A percentile compares a stretch with the other conserved stretches of the same genome.
These are phyloP conservation scores for Meteorus colon DNA, from an alignment of 2,888 invertebrate genomes.

Conservation along the genomic window DNA sequence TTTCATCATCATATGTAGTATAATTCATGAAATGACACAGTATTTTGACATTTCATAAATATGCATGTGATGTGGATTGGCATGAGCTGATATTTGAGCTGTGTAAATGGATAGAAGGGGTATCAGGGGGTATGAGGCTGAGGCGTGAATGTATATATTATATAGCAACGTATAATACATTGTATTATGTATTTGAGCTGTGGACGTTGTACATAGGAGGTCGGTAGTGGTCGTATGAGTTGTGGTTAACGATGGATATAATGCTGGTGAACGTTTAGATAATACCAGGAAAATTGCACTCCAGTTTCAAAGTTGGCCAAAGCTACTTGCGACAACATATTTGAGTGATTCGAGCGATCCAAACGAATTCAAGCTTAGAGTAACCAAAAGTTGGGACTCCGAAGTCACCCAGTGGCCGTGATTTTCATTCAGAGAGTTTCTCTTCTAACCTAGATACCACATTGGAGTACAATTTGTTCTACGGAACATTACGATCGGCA, in stretches of 20 bases:
- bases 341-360: too few species aligned
- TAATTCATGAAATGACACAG: too few species aligned
- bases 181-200: slow-evolving; percentile 13
- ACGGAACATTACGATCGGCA: neutral
- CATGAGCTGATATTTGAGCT: too few species aligned
- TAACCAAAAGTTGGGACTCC: slow-evolving; percentile 35
- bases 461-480: neutral
- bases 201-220: neutral
- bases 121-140: too few species aligned
- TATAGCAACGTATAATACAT: neutral
- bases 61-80: too few species aligned
- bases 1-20: too few species aligned
- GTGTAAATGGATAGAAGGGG: too few species aligned
- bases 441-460: slow-evolving; percentile 71
- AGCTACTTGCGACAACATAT: neutral
- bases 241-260: neutral
- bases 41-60: too few species aligned
- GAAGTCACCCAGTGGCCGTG: slow-evolving; percentile 60
- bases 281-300: neutral
- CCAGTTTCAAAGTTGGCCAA: neutral
- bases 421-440: slow-evolving; percentile 67
- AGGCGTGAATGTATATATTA: too few species aligned
- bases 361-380: neutral
- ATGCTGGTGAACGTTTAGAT: neutral
- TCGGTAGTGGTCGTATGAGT: neutral